phyloP scores from a whole-genome alignment of 1,140 invertebrate species.

The Samia ricini region DNA sequence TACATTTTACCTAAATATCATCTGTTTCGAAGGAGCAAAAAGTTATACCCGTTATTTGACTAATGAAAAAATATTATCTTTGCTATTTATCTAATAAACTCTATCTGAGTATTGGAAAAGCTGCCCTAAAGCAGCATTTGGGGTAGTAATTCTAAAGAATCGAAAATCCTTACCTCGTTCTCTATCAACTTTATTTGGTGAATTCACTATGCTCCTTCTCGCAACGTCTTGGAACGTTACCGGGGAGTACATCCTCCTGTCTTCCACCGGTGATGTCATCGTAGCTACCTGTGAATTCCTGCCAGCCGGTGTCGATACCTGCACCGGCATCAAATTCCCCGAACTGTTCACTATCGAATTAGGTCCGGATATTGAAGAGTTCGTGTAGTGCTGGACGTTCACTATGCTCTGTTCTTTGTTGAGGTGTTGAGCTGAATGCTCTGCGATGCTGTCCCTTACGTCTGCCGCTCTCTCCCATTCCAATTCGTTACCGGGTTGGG shows the following conservation, averaged over 20 bases:
- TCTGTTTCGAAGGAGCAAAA: no score
- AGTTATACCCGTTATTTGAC: no score
- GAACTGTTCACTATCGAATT: constrained; percentile 38
- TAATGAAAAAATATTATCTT: no score
- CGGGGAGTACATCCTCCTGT: constrained; percentile 86
- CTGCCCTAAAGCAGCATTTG: no score
- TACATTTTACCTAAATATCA: no score
- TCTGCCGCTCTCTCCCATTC: constrained; percentile 67
- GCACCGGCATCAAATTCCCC: constrained; percentile 38
- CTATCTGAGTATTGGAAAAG: no score
- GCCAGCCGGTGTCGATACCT: constrained; percentile 27
- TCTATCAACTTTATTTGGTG: constrained; percentile 78
- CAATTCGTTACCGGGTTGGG: constrained; percentile 57
- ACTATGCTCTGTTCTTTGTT: constrained; percentile 40
- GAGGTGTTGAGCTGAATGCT: constrained; percentile 49
- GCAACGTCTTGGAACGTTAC: constrained; percentile 91
- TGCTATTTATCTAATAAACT: no score
- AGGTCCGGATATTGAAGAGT: constrained; percentile 38
- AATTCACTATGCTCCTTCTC: constrained; percentile 84
- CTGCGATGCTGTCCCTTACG: constrained; percentile 64
- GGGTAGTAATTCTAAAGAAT: no score
- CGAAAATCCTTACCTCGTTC: constrained; percentile 45
- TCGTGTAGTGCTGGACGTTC: constrained; percentile 44
- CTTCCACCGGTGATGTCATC: constrained; percentile 71
- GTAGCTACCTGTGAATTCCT: constrained; percentile 37